Base-by-base conservation (phyloP, 1,140 invertebrate species). In the Aphis gossypii region DNA sequence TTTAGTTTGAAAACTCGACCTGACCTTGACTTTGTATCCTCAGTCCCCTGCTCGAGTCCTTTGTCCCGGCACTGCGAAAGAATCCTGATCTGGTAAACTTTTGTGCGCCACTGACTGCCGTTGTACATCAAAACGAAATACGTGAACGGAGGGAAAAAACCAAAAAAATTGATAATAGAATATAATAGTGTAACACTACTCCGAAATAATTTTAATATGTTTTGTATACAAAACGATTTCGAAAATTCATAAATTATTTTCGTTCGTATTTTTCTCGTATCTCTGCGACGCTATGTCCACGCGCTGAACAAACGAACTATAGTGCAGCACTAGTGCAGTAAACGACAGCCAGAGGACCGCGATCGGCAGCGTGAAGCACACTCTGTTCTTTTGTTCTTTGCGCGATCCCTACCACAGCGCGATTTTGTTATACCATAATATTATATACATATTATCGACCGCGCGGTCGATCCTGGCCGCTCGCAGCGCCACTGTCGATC, bases 301-400 rank as follows among this genome's bases (percentile, higher is more conserved):
- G 35, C 20, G 2, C 35, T 23, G 35, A 21, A 23, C 76, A 38
- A 35, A 38, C 35, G 20, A 20, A 83, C 18, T 83, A 38, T n/a
- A 46, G 18, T 9, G 21, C 35, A 6, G 30, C 14, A 76, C 23
- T n/a, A 76, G 6, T 20, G 44, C 56, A 8, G 38, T 18, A 76
- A 76, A 41, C 30, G 30, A 2, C 60, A 25, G 35, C 25, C 25
- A 23, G 56, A n/a, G 25, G 25, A 6, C 54, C 41, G 90, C 41
- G 90, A 91, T 91, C 90, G 90, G 90, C 90, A 48, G 46, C 25
- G 56, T 76, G 56, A 82, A 35, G 60, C 90, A 68, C 60, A 35
- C 90, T 38, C 23, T 41, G 30, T 44, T 91, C 56, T 91, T 91
- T 89, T 51, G 87, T 89, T 89, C 87, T 89, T 89, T 20, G n/a